Evolutionary conservation across 2,888 invertebrate genomes (phyloP).

Genomic region (Loripinus fragilis): DNA sequence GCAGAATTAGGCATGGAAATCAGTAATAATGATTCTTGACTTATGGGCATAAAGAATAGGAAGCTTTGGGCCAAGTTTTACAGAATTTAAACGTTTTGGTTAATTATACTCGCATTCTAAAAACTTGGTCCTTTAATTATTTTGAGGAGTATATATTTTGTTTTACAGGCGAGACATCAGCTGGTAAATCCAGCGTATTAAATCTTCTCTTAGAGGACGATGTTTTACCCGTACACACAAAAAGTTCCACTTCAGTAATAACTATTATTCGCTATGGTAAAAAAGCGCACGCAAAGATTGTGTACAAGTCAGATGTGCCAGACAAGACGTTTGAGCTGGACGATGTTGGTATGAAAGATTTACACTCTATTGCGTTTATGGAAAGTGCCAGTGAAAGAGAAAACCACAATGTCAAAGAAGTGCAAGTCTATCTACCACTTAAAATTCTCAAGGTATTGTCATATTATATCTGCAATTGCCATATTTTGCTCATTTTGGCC

Average conservation of each 20-base stretch:
- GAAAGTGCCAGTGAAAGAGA: slow-evolving; percentile 51
- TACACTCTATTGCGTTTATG: slow-evolving; percentile 57
- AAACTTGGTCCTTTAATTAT: no score
- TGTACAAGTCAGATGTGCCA: slow-evolving; percentile 45
- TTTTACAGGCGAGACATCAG: slow-evolving; percentile 77
- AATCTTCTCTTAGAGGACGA: slow-evolving; percentile 74
- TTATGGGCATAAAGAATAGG: no score
- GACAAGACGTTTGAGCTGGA: slow-evolving; percentile 50
- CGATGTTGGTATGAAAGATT: slow-evolving; percentile 39
- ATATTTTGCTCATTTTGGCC: no score
- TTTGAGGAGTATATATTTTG: no score
- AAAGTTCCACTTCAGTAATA: slow-evolving; percentile 75
- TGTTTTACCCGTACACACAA: slow-evolving; percentile 69
- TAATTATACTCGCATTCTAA: no score
- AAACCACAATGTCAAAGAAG: slow-evolving; percentile 61
- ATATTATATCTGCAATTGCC: no score
- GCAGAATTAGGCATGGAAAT: no score
- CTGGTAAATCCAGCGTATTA: slow-evolving; percentile 78
- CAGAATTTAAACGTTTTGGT: no score
- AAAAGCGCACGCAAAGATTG: slow-evolving; percentile 52
- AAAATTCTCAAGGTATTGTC: slow-evolving; percentile 60
- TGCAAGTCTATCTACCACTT: slow-evolving; percentile 63
- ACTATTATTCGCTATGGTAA: slow-evolving; percentile 69
- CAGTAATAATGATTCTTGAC: no score
- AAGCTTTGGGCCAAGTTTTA: no score